Percentiles rank a stretch among this genome's conserved stretches.
phyloP scores from a whole-genome alignment of 2,888 invertebrate species.

The Dicyrtomina minuta region DNA sequence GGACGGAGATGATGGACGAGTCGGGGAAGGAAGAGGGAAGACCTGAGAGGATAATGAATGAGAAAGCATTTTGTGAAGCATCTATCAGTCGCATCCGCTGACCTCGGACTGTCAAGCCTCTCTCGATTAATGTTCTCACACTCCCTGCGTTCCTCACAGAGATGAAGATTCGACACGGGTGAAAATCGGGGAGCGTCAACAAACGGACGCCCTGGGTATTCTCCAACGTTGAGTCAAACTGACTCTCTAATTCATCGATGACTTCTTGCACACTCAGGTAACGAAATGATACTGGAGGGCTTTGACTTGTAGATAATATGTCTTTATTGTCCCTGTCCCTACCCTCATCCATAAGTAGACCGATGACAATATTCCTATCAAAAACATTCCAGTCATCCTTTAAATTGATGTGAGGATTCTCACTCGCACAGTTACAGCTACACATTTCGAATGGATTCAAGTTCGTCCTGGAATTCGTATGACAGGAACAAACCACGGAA shows the following conservation, averaged over 20 bases:
- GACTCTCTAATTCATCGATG: conserved; percentile 56
- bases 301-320: conserved; percentile 6
- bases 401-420: not conserved
- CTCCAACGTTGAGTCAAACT: conserved; percentile 55
- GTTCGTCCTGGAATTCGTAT: not conserved
- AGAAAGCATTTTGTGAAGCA: conserved; percentile 30
- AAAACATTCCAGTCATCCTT: conserved; percentile 44
- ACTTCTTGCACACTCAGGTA: conserved; percentile 56
- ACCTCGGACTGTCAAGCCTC: conserved; percentile 53
- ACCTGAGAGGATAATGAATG: conserved; percentile 37
- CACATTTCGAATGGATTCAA: too few relatives aligned
- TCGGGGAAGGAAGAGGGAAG: conserved; percentile 43
- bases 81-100: conserved; percentile 23
- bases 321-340: conserved; percentile 51
- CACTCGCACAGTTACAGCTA: too few relatives aligned
- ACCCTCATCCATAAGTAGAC: conserved; percentile 46
- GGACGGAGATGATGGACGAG: conserved; percentile 45
- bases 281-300: conserved; percentile 9
- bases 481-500: not conserved
- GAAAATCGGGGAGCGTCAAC: conserved; percentile 44
- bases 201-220: conserved; percentile 55
- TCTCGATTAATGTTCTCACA: conserved; percentile 46
- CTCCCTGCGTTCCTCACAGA: conserved; percentile 54
- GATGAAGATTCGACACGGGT: conserved; percentile 55
- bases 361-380: conserved; percentile 47